Base-by-base conservation (phyloP, 2,797 vertebrate species). In the Furcifer pardalis region DNA sequence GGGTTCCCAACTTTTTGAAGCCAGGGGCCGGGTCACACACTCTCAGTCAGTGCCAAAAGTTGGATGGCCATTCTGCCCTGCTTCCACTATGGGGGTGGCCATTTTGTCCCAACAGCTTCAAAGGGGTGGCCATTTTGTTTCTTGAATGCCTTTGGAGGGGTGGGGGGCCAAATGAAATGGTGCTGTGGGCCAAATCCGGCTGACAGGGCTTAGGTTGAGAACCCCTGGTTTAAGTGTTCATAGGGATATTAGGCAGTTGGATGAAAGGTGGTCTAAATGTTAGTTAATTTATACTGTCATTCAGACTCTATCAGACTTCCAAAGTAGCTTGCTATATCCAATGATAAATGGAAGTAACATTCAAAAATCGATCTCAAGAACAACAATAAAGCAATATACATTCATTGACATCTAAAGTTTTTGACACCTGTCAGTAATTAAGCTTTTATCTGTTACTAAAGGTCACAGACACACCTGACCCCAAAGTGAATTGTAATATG, bases 361-460 rank as follows among this genome's bases (percentile, higher is more conserved):
- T 35, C n/a, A 56, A 56, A 77, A 35, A 23, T 30, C n/a, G n/a
- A 52, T n/a, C 8, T n/a, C 49, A 32, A 46, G 46, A 7, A 27
- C 15, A 52, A 25, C 81, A 84, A 82, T 83, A 88, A 73, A 65
- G 63, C 76, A 65, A 32, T 0, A 0, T 69, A 69, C 9, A 1
- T 56, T 17, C 40, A 12, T 73, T 42, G 27, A 25, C 49, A n/a
- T 46, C 49, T 19, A 79, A 56, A 56, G 21, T 30, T 60, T 19
- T 37, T 73, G 19, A 40, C 2, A 2, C 12, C 49, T 40, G 46
- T 71, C 79, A 65, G 84, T 49, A 4, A 3, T 69, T 79, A 65
- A 40, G 81, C 46, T 75, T 85, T 91, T 88, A 88, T 71, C 83
- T 82, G 79, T 1, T 25, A 81, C 81, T 0, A 0, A 91, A 74